Base-by-base conservation (phyloP, 2,888 invertebrate species). In the Merodon equestris region DNA sequence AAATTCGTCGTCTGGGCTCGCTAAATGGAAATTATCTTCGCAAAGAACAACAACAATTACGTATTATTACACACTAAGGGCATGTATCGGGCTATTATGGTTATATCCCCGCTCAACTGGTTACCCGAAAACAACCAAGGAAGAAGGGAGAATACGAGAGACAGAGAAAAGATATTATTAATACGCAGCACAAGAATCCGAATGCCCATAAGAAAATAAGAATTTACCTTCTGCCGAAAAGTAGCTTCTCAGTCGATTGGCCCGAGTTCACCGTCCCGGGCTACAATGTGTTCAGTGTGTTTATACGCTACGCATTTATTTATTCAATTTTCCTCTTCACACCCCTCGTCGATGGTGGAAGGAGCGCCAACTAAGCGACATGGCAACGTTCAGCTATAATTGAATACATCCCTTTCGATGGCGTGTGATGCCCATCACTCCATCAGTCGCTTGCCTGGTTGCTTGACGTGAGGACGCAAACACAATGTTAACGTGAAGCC, bases 361-460 rank as follows among this genome's bases (percentile, higher is more conserved):
- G 3, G 27, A 27, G 7, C n/a, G n/a, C 7, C 27, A 7, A 27
- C 27, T 27, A 7, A 27, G 27, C 27, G 27, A 27, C 27, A 27
- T 27, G 27, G 27, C 27, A 27, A 27, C 27, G 27, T 27, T 27
- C 27, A 27, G 7, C 27, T 27, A 27, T 60, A 58, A 71, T 42
- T 48, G 56, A 56, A 13, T 36, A 34, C 72, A 72, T 73, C 77
- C 67, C 77, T 77, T 77, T 61, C 38, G 14, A 12, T 34, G 57
- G 48, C 27, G 51, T 50, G 51, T 54, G 47, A 68, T 48, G 54
- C 34, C 53, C 42, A 50, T 57, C 57, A 57, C 61, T 77, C 67
- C 67, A 63, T 63, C 74, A 79, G 79, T 79, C 74, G 60, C 34
- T 64, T 64, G 38, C 58, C 60, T 58, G 60, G 53, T 70, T 45